Evolutionary conservation across 2,113 vertebrate genomes (phyloP).

Genomic region (Oryzias curvinotus): DNA sequence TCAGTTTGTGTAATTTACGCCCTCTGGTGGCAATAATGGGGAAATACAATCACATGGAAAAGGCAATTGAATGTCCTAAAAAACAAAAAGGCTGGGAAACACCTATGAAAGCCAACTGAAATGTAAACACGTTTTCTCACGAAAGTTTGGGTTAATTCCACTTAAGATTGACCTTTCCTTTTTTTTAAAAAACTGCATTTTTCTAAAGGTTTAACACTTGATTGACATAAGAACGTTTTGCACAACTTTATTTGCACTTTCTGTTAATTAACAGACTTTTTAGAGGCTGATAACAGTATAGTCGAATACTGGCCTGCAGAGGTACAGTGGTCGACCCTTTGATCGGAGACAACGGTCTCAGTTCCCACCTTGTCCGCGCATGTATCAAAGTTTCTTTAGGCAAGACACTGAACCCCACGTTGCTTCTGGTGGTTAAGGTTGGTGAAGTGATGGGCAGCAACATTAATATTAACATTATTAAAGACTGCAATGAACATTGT

Average conservation of each 20-base stretch:
- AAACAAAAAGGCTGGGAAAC: conserved; percentile 57
- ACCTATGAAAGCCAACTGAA: conserved; percentile 51
- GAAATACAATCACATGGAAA: conserved; percentile 41
- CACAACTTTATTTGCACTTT: conserved; percentile 4
- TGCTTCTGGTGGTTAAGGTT: too few relatives aligned
- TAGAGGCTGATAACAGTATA: neutral
- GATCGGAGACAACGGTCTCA: too few relatives aligned
- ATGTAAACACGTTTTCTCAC: neutral
- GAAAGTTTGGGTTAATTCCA: conserved; percentile 62
- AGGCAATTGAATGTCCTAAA: conserved; percentile 18
- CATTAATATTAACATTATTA: too few relatives aligned
- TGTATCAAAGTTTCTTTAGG: too few relatives aligned
- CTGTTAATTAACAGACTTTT: neutral
- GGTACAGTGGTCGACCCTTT: too few relatives aligned
- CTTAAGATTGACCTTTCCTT: conserved; percentile 1
- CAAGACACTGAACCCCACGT: too few relatives aligned
- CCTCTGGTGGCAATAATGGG: conserved; percentile 70
- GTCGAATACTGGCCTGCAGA: too few relatives aligned
- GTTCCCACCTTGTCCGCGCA: too few relatives aligned
- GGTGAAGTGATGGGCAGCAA: too few relatives aligned
- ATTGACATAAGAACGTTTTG: neutral
- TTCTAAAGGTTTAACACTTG: neutral
- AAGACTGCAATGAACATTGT: too few relatives aligned
- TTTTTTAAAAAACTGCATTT: conserved; percentile 15
- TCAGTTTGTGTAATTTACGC: conserved; percentile 55